Base-by-base conservation (phyloP, 2,113 vertebrate genomes). In the Corapipo altera region DNA sequence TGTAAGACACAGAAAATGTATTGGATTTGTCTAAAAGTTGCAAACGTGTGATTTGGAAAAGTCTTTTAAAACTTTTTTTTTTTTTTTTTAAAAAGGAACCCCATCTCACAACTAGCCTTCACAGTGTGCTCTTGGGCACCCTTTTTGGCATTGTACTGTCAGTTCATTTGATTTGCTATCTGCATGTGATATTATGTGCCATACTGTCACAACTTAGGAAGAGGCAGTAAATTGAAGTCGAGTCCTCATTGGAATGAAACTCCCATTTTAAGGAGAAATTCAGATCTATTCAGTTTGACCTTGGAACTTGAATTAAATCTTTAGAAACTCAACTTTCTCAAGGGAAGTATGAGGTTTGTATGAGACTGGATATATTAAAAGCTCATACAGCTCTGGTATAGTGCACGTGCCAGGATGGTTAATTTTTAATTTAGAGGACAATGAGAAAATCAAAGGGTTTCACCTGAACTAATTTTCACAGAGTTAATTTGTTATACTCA, bases 301-400 rank as follows among this genome's bases (percentile, higher is more conserved):
- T 98, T 98, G 98, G 97, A 98, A 98, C 97, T 98, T 97, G 97
- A 98, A 98, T 98, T 98, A 98, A 98, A 98, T 97, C 97, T 98
- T 98, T 97, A 98, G 97, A 98, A 97, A 97, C 95, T 97, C 98
- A 98, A 97, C 98, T 98, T 98, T 98, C 97, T 98, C 95, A 8
- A 92, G 98, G 98, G 98, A 98, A 98, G 98, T 97, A 88, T 96
- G 96, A 95, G 96, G 94, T 95, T 97, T 97, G 92, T 97, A 97
- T 97, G 96, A 97, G 95, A 94, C 93, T 92, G 77, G 97, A 85
- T 97, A 91, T 96, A 98, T 98, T 98, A 98, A 97, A 95, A 98
- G 37, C 96, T 96, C 66, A 28, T 81, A 89, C 65, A 77, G 83
- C 85, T 97, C 94, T 94, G 89, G 94, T 90, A 88, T 30, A 90